These are phyloP conservation scores for Pelochelys cantorii DNA, from an alignment of 2,797 vertebrate species.

Conservation along the genomic window DNA sequence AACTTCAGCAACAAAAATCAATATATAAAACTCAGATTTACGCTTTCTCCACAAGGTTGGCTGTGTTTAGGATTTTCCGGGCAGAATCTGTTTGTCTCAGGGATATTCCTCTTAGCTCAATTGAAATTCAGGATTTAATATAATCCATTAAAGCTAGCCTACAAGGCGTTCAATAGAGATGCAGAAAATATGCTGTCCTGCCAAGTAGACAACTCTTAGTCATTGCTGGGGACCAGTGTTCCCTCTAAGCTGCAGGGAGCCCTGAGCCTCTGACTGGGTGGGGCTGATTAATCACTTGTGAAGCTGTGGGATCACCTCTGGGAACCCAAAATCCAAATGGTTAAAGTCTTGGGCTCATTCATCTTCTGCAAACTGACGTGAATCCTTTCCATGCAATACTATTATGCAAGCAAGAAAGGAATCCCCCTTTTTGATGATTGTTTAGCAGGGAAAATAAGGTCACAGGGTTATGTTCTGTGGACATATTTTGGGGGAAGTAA, in stretches of 20 bases:
- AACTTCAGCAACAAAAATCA: neutral
- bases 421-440: constrained; percentile 20
- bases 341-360: constrained; percentile 5
- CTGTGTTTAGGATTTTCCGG: neutral
- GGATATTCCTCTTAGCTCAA: neutral
- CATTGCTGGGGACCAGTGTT: neutral
- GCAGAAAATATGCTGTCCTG: neutral
- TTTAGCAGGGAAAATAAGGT: neutral
- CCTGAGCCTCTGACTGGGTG: too few relatives aligned
- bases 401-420: neutral
- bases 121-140: too few relatives aligned
- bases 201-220: neutral
- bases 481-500: neutral
- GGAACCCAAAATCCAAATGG: neutral
- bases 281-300: too few relatives aligned
- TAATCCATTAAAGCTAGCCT: too few relatives aligned
- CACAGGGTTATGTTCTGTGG: neutral
- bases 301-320: too few relatives aligned
- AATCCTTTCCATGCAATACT: constrained; percentile 12
- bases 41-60: neutral
- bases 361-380: constrained; percentile 26
- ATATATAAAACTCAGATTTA: neutral
- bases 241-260: too few relatives aligned
- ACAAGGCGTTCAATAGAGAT: too few relatives aligned
- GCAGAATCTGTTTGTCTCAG: neutral